Base-by-base conservation (phyloP, 2,113 vertebrate species). In the Trogon melanurus region DNA sequence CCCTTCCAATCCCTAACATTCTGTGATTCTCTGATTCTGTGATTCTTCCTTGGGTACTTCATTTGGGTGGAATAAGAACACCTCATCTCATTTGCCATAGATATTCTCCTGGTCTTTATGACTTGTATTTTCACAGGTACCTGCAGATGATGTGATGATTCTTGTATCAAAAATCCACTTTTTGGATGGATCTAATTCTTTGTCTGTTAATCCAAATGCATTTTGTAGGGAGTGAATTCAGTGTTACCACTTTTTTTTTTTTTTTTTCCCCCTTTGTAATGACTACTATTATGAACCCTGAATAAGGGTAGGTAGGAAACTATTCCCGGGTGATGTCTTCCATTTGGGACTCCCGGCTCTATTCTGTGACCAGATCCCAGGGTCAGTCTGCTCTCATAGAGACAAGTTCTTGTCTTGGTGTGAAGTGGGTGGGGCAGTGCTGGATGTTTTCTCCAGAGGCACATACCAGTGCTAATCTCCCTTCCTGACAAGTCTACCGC, bases 351-450 rank as follows among this genome's bases (percentile, higher is more conserved):
- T 74, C 32, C 41, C n/a, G 73, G 34, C 56, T 69, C 21, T 22
- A 21, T 4, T 41, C 21, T 57, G 51, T 41, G 45, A 58, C 45
- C 57, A 64, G 9, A 26, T 58, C n/a, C 7, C 45, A 53, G 22
- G n/a, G 9, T 1, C 1, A 72, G 11, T 16, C 34, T 1, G 0
- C 82, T 87, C 30, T 56, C 60, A 54, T 1, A 56, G 19, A 66
- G 18, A 32, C 17, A 60, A 83, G 2, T 19, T 41, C 38, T 41
- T 54, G 17, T 45, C 38, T 72, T 83, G 47, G 10, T n/a, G 48
- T 23, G 17, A 27, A 72, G 25, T 3, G 3, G 12, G 32, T 25
- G n/a, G 17, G n/a, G 15, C n/a, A 48, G 38, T 23, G 25, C 21
- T 71, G 32, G 20, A 57, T 53, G 20, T 65, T 82, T 76, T 13